Evolutionary conservation across 2,113 vertebrate species (phyloP).

Genomic region (Brachirus orientalis): DNA sequence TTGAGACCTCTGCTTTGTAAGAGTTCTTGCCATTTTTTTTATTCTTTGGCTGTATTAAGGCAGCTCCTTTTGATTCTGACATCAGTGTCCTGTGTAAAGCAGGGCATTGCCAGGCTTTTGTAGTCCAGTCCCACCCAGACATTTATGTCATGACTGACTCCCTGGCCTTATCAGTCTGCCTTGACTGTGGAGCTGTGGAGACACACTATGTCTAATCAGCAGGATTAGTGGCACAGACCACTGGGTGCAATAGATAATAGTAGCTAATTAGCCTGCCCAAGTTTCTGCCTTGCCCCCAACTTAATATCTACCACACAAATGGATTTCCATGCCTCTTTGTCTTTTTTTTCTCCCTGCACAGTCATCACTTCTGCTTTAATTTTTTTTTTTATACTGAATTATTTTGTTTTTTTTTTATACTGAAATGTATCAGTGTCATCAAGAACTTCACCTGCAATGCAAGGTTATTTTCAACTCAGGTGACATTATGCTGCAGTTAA

Average conservation of each 20-base stretch:
- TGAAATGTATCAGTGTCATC: too few relatives aligned
- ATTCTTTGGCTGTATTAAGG: too few relatives aligned
- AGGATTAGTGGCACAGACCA: slow-evolving; percentile 70
- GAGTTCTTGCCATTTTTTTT: too few relatives aligned
- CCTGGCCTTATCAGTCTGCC: slow-evolving; percentile 51
- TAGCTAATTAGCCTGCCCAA: slow-evolving; percentile 75
- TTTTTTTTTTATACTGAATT: too few relatives aligned
- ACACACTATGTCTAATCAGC: slow-evolving; percentile 71
- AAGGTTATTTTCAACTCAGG: too few relatives aligned
- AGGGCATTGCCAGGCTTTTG: slow-evolving; percentile 45
- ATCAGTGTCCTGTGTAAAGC: too few relatives aligned
- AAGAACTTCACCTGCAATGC: too few relatives aligned
- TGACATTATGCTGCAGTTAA: too few relatives aligned
- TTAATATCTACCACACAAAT: slow-evolving; percentile 64
- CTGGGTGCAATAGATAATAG: slow-evolving; percentile 71
- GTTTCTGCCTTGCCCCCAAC: slow-evolving; percentile 62
- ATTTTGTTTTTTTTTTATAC: too few relatives aligned
- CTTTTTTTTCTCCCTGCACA: slow-evolving; percentile 25
- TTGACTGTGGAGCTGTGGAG: slow-evolving; percentile 44
- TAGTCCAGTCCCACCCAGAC: slow-evolving; percentile 38
- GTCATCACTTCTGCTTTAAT: slow-evolving; percentile 42
- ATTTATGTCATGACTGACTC: slow-evolving; percentile 64
- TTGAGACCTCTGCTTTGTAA: too few relatives aligned
- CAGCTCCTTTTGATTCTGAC: too few relatives aligned
- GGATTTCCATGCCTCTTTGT: slow-evolving; percentile 65